Evolutionary conservation across 64 coral and sea anemone genomes (phyloP), one percentile per base, ranked within the genome.

Genomic region (Montipora efflorescens): DNA sequence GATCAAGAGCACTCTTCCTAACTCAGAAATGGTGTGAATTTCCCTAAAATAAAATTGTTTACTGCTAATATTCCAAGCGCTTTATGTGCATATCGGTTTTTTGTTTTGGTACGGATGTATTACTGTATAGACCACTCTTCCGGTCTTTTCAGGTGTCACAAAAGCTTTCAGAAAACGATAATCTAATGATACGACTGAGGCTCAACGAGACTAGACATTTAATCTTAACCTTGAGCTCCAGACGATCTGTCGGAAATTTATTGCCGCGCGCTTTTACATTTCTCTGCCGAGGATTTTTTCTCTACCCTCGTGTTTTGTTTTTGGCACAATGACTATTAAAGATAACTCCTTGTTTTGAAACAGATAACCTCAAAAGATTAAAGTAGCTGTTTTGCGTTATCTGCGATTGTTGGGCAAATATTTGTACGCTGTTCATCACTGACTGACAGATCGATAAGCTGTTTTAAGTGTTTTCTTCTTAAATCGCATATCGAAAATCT

Each of bases 111-210:
- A 49, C 82, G 82, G 82, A 71, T 67, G 82, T 86, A 86, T 86
- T 86, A 86, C 82, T 68, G 61, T 71, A 71, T 49, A 86, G 45
- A 49, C 82, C 82, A 70, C 82, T 86, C 67, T 71, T 86, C 82
- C 82, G 82, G 82, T 49, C 64, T 64, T 86, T 86, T 86, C 15
- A 86, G 82, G 82, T 86, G 82, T 86, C 82, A 86, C 67, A 67
- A 86, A 86, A 86, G 82, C 82, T 86, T 86, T 86, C 45, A 86
- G 82, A 86, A 71, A 86, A 64, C 82, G 82, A 86, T 86, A 86
- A 86, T 86, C 82, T 86, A 86, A 47, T 71, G 82, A 86, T 86
- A 86, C 82, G 82, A 86, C 82, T 70, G 46, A 71, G 43, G 46
- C 70, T 86, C 82, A 86, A 86, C 66, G 19, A 86, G 82, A 48